Base-by-base conservation (phyloP, 2,888 invertebrate genomes). In the Nomada goodeniana region DNA sequence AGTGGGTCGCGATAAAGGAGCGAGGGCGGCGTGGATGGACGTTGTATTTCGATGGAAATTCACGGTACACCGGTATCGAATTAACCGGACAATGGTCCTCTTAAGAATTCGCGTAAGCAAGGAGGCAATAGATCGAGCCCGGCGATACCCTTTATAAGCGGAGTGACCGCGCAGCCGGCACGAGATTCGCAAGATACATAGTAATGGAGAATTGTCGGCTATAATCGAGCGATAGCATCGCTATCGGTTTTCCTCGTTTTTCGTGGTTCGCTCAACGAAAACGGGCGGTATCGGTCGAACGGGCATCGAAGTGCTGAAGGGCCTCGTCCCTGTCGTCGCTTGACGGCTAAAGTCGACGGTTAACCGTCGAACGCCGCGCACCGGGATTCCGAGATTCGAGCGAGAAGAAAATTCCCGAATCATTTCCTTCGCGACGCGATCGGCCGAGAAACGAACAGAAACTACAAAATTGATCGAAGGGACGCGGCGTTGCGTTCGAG, bases 201-300 rank as follows among this genome's bases (percentile, higher is more conserved):
- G 93, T 93, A 93, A 93, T 93, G 89, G 93, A 92, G 92, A 92
- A 93, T 93, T 93, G 91, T 92, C 92, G 92, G 90, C 92, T 91
- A 93, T 93, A 92, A 93, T 93, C 92, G 92, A 90, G 89, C 90
- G 88, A 88, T 88, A 88, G 23, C 79, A 88, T 88, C 87, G 82
- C 83, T 74, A 80, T 77, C 84, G 78, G 86, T 79, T 89, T 89
- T 83, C 87, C 90, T 92, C 90, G 91, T 92, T 92, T 92, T 89
- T 91, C 90, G 88, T 88, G 90, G 87, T 91, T 92, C 91, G 90
- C 91, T 92, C 91, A 86, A 89, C 90, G 87, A 87, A 88, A 91
- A 91, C 88, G 84, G 88, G 80, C 76, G 23, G 18, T 50, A n/a
- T 36, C 42, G 60, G 55, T 44, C 29, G 20, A 50, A 29, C 29